These are phyloP conservation scores for Sarcophaga variegata DNA, from an alignment of 2,888 invertebrate species.

Conservation along the genomic window DNA sequence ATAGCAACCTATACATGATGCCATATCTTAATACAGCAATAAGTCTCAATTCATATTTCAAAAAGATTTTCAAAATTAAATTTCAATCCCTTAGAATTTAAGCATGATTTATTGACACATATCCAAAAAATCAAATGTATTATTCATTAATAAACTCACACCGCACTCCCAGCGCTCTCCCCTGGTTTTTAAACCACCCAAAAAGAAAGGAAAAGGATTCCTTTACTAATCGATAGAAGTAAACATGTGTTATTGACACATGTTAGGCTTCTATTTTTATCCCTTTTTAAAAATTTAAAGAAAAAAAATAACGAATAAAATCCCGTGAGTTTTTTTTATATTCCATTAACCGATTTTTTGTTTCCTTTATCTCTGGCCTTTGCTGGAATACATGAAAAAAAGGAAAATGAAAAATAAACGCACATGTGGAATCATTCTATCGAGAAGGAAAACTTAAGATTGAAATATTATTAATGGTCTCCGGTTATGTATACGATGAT, in stretches of 20 bases:
- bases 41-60: background rate
- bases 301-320: background rate
- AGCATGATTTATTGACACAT: slow-evolving; percentile 35
- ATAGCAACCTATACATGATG: too few species aligned
- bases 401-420: background rate
- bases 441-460: background rate
- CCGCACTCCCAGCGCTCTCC: background rate
- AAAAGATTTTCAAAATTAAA: background rate
- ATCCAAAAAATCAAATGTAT: slow-evolving; percentile 17
- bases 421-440: background rate
- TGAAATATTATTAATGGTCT: slow-evolving; percentile 25
- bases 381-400: too few species aligned
- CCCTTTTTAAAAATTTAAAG: background rate
- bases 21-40: too few species aligned
- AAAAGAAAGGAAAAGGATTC: background rate
- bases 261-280: background rate
- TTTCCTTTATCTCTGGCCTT: too few species aligned
- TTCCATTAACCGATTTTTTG: background rate
- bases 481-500: background rate
- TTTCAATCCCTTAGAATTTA: background rate
- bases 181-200: background rate
- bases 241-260: slow-evolving; percentile 15
- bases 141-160: slow-evolving; percentile 18
- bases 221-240: background rate
- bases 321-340: background rate